Conservation (phyloP, 2,888 invertebrate species). For the Synergus laeviventris region DNA sequence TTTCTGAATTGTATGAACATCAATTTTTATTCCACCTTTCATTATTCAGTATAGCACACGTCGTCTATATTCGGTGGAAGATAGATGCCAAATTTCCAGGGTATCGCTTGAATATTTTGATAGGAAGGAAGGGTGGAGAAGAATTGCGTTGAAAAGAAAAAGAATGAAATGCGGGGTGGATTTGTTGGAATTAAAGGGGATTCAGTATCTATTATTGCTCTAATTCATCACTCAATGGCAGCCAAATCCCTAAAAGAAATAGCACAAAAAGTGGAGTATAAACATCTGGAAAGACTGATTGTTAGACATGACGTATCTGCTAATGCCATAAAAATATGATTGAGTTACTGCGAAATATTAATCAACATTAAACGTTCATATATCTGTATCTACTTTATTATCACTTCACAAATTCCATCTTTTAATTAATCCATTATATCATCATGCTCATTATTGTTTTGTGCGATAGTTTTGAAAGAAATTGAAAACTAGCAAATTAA, state of each 20-base stretch:
- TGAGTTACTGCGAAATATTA: not conserved
- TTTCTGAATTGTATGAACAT: not conserved
- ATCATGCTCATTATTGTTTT: no score
- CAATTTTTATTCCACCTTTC: not conserved
- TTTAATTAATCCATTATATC: no score
- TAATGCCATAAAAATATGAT: not conserved
- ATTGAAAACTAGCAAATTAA: no score
- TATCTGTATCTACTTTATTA: no score
- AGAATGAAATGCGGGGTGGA: not conserved
- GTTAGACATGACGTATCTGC: not conserved
- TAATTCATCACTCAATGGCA: conserved; percentile 3
- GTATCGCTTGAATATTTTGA: not conserved
- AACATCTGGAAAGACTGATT: no score
- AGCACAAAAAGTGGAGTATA: not conserved
- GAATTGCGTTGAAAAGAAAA: not conserved
- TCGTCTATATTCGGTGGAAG: not conserved
- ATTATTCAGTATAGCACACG: not conserved
- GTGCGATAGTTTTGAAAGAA: no score
- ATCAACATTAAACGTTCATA: no score
- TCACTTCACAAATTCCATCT: no score
- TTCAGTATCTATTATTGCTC: conserved; percentile 7
- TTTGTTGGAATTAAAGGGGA: not conserved
- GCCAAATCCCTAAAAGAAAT: not conserved
- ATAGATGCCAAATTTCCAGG: not conserved
- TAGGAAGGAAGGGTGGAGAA: not conserved